Conservation (phyloP, 2,888 invertebrate genomes). For the Netelia inedita region DNA sequence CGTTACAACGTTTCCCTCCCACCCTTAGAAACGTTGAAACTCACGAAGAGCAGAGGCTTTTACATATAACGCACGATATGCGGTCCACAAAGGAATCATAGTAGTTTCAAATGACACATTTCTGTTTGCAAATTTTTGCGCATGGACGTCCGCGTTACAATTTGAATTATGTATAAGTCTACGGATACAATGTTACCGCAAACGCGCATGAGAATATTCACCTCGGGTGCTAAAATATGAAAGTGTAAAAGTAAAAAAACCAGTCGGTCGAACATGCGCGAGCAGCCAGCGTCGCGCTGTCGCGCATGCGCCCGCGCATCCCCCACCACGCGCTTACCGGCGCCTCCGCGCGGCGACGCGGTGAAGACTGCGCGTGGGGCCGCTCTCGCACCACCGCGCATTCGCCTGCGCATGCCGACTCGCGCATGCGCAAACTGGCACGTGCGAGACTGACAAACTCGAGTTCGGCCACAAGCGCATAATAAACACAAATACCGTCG, state of each 20-base stretch:
- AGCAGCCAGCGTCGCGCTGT: too few relatives aligned
- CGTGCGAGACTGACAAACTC: too few relatives aligned
- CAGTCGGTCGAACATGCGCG: too few relatives aligned
- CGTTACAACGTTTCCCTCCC: constrained; percentile 48
- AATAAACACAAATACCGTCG: constrained; percentile 25
- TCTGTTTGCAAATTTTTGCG: constrained; percentile 37
- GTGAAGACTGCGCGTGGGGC: too few relatives aligned
- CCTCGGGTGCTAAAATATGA: constrained; percentile 17
- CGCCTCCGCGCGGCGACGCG: too few relatives aligned
- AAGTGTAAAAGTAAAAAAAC: constrained; percentile 33
- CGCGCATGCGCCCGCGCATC: too few relatives aligned
- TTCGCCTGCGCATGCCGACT: too few relatives aligned
- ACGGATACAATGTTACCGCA: constrained; percentile 32
- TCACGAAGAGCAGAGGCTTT: constrained; percentile 26
- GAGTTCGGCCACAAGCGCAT: background rate
- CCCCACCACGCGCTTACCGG: too few relatives aligned
- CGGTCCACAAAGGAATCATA: constrained; percentile 48
- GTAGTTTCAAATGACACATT: constrained; percentile 49
- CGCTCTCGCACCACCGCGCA: too few relatives aligned
- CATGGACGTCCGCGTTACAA: background rate
- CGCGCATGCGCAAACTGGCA: too few relatives aligned
- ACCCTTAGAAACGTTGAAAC: constrained; percentile 10
- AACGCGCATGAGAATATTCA: constrained; percentile 55
- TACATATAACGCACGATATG: constrained; percentile 41
- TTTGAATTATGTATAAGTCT: background rate